These are phyloP conservation scores for Drosophila melanosoma DNA, from an alignment of 2,888 invertebrate genomes.

Conservation along the genomic window DNA sequence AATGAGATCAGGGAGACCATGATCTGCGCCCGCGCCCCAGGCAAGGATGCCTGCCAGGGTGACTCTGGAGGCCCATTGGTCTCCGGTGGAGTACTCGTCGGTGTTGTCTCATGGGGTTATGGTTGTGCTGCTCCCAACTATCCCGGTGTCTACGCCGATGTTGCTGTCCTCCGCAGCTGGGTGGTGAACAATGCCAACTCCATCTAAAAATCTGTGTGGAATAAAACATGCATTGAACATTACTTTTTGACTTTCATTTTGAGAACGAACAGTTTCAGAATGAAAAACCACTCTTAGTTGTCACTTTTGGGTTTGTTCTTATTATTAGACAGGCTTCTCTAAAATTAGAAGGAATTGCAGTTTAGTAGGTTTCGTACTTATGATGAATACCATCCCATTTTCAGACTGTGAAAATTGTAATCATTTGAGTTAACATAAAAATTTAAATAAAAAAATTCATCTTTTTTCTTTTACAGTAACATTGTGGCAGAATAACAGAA, in stretches of 20 bases:
- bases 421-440: background rate
- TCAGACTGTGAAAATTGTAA: background rate
- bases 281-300: background rate
- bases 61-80: slow-evolving; percentile 83
- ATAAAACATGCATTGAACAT: slow-evolving; percentile 30
- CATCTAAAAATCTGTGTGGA: slow-evolving; percentile 32
- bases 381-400: background rate
- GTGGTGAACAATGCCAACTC: slow-evolving; percentile 32
- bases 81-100: slow-evolving; percentile 60
- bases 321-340: background rate
- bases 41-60: slow-evolving; percentile 79
- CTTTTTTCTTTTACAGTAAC: background rate
- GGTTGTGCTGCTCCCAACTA: slow-evolving; percentile 73
- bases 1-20: slow-evolving; percentile 48
- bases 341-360: background rate
- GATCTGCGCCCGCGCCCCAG: slow-evolving; percentile 69
- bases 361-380: background rate
- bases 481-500: too few relatives aligned
- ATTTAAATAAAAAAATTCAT: background rate
- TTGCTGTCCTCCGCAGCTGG: slow-evolving; percentile 64
- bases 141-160: slow-evolving; percentile 76
- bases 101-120: slow-evolving; percentile 81
- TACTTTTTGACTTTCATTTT: background rate
- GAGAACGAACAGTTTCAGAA: background rate
- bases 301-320: background rate